Evolutionary conservation across 2,113 vertebrate genomes (phyloP), one percentile per base, ranked within the genome.

Genomic region (Polypterus bichir): DNA sequence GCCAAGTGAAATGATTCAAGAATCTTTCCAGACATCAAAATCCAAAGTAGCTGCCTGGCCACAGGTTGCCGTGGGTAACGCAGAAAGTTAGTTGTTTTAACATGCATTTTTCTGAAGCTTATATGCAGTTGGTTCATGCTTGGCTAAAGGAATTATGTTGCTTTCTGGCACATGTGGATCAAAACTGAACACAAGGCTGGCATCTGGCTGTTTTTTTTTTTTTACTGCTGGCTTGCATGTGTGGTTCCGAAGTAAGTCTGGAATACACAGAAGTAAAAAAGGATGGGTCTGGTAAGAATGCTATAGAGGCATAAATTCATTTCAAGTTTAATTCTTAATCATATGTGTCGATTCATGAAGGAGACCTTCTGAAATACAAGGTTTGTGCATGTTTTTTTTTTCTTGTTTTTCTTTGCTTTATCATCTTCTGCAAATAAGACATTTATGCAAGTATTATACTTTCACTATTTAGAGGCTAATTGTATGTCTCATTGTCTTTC

Each of bases 11-110:
- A 66, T 68, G 61, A 65, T 73, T 79, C 69, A 83, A 86, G 82
- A 87, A 67, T 80, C 77, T 81, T 66, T 81, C 70, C 76, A 77
- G 76, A 71, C 79, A 74, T 79, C 86, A 83, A 76, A 75, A 76
- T 72, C 79, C 76, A 80, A 0, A 69, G 78, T 79, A 75, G 79
- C 83, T 81, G 77, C 82, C 58, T 72, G 76, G 87, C 63, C 71
- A 60, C 67, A 72, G 54, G 75, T 71, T n/a, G 67, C 67, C 71
- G 9, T 72, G 70, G 81, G 85, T 87, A 84, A 83, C 5, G 44
- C 7, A 58, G 6, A 77, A 57, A 49, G 64, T 6, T 65, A 11
- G 61, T 49, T 59, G 56, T 62, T 74, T 74, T 65, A 1, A n/a
- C 49, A 66, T 58, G 46, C 44, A 4, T 8, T 52, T 52, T 52